These are phyloP conservation scores for Hippocampus abdominalis DNA, from an alignment of 2,113 vertebrate genomes.

Conservation along the genomic window DNA sequence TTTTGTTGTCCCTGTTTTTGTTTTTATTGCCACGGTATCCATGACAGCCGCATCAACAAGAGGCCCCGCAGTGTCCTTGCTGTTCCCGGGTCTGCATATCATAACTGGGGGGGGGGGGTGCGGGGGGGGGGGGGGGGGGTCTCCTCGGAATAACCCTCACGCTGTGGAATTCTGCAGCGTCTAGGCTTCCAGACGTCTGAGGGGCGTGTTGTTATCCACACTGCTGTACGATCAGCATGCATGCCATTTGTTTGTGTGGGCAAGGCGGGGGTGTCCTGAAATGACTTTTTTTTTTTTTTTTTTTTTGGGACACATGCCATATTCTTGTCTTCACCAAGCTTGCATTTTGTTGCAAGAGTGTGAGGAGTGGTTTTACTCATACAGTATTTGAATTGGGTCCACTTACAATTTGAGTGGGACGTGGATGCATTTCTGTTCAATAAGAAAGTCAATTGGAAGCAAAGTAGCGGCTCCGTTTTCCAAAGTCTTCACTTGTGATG, in stretches of 20 bases:
- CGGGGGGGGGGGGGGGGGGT: conserved; percentile 24
- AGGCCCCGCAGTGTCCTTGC: conserved; percentile 48
- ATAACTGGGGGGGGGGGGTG: no score
- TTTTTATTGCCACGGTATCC: conserved; percentile 68
- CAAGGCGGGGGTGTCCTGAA: background rate
- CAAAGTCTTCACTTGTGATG: no score
- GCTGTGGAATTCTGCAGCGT: conserved; percentile 61
- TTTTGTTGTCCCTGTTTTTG: conserved; percentile 64
- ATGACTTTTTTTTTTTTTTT: background rate
- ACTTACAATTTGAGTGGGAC: background rate
- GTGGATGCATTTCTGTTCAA: background rate
- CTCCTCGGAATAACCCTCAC: conserved; percentile 58
- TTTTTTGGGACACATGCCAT: background rate
- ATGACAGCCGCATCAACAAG: conserved; percentile 62
- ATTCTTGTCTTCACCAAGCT: conserved; percentile 14
- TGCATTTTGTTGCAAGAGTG: background rate
- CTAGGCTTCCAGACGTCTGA: conserved; percentile 56
- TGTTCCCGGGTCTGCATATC: conserved; percentile 35
- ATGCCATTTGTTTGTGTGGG: conserved; percentile 30
- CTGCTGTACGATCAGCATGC: conserved; percentile 32
- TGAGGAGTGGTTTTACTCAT: background rate
- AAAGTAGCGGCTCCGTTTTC: no score
- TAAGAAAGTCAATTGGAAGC: background rate
- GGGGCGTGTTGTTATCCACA: conserved; percentile 36
- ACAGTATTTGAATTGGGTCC: background rate